Evolutionary conservation across 2,888 invertebrate species (phyloP), one percentile per base, ranked within the genome.

Genomic region (Falcaria lacertinaria): DNA sequence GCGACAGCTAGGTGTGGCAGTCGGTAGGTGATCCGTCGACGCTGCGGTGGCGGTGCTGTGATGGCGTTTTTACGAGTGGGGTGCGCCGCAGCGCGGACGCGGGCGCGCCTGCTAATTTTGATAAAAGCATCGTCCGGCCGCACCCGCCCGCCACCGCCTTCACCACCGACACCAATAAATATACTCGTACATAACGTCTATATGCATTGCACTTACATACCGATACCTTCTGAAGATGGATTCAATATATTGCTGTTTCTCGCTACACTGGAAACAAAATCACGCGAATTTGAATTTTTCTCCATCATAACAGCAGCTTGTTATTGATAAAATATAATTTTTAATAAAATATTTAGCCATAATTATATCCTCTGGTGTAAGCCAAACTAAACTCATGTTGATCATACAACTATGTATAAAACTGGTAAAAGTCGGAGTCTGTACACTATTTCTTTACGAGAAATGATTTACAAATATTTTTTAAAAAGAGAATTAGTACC

Each of bases 101-200:
- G 79, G 85, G 78, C 80, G 82, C 82, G 81, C 79, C 78, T 69
- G 80, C 85, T 85, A 85, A 89, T 89, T 89, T 88, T 76, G 87
- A 85, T 89, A 88, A 89, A 89, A 89, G 89, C 89, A 69, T 81
- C 80, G 77, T 69, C 73, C 79, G 80, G 79, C 83, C 88, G 79
- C 87, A 63, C 88, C 87, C 78, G 64, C 57, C 48, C 56, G 61
- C 59, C 59, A 55, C 63, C 54, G 61, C 65, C 64, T 61, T 69
- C 75, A 69, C 72, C 72, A 58, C 67, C 65, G 64, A 60, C 57
- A 67, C 74, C 75, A 71, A 76, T 77, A 79, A 76, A 75, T 28
- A 28, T 71, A 71, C 62, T 50, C 57, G 44, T 55, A n/a, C n/a
- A n/a, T n/a, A n/a, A n/a, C n/a, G n/a, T n/a, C 50, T 45, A 56